Base-by-base conservation (phyloP, 2,888 invertebrate genomes). In the Perizoma affinitatum region DNA sequence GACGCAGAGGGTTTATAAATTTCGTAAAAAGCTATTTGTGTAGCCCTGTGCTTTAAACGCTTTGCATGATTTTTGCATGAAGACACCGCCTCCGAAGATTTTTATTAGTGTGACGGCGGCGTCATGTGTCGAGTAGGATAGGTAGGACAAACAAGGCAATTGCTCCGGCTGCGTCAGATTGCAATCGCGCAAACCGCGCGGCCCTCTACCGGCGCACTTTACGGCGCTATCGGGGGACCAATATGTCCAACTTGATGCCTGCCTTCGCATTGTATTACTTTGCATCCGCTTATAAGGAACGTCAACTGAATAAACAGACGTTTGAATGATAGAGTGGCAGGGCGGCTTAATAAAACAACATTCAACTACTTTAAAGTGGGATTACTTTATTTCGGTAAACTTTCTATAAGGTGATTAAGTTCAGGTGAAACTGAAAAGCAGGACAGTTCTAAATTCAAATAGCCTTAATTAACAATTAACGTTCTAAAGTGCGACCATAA, bases 131-230 rank as follows among this genome's bases (percentile, higher is more conserved):
- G 71, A 74, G 76, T 73, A 80, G 80, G 82, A 87, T 88, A 88
- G 74, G 76, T 72, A 81, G 79, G 83, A 87, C 88, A 88, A 87
- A 89, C 88, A 86, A 85, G 88, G 86, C 87, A 87, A 88, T 87
- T 86, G 88, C 83, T 79, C 72, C 77, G 72, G 78, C 78, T 71
- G 69, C 69, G 70, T 72, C 69, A 81, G 88, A 89, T 88, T 70
- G 73, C 79, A 82, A 89, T 88, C 88, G 68, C 72, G 73, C 83
- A 83, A 81, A 81, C 83, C 69, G 79, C 70, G 67, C 69, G 68
- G 76, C 76, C 73, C 72, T 68, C 73, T 68, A 69, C 73, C 69
- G 71, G 52, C 52, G 53, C 55, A 57, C 65, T 57, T 22, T 63
- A 61, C 54, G 54, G 69, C 72, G 67, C 72, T 73, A 75, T 74